phyloP scores from a whole-genome alignment of 2,113 vertebrate genomes.

The Solea solea region DNA sequence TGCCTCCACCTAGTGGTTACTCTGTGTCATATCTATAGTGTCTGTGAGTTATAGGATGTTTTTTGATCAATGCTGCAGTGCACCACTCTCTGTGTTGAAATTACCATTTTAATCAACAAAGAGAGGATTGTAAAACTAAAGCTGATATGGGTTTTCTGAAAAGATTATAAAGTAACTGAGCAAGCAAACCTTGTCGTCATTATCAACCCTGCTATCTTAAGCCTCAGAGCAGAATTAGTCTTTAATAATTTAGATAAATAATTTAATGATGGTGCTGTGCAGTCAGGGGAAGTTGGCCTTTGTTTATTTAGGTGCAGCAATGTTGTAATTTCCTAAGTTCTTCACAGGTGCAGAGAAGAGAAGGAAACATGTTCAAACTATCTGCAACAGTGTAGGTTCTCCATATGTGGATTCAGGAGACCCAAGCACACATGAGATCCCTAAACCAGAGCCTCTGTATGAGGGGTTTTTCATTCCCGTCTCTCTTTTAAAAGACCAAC shows the following conservation, averaged over 20 bases:
- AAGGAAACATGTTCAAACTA: no score
- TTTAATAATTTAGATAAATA: neutral
- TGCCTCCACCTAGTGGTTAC: slow-evolving; percentile 63
- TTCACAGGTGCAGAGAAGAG: neutral
- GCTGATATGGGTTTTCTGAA: neutral
- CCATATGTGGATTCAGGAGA: no score
- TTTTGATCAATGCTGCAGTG: neutral
- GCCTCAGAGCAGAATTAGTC: neutral
- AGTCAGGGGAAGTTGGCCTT: neutral
- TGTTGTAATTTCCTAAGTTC: neutral
- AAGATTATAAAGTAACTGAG: slow-evolving; percentile 7
- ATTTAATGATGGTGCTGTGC: neutral
- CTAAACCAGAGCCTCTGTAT: no score
- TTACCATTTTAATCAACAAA: slow-evolving; percentile 36
- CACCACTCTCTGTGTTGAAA: no score
- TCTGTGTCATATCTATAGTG: neutral
- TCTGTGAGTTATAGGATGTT: neutral
- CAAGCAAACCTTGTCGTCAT: neutral
- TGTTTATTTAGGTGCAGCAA: neutral
- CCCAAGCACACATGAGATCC: no score
- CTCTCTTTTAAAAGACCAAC: no score
- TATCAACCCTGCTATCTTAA: neutral
- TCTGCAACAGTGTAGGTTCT: no score
- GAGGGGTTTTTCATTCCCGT: no score
- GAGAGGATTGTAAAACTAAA: neutral